These are phyloP conservation scores for Toxostoma redivivum DNA, from an alignment of 2,113 vertebrate genomes.

Conservation along the genomic window DNA sequence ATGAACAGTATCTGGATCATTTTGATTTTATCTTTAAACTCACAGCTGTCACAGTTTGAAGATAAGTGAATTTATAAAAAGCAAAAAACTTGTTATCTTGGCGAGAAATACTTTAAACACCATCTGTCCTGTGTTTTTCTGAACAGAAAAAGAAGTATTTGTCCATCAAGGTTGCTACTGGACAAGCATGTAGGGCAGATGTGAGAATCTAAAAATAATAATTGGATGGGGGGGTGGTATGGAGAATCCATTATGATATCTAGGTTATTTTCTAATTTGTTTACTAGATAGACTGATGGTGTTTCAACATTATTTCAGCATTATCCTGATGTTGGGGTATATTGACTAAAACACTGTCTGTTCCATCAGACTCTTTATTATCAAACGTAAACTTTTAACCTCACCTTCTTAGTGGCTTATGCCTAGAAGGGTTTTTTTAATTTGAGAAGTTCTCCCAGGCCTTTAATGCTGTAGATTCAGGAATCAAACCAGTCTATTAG, in stretches of 20 bases:
- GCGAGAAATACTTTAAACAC: conserved; percentile 33
- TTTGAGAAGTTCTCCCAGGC: background rate
- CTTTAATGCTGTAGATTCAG: background rate
- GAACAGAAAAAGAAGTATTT: background rate
- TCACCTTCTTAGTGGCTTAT: background rate
- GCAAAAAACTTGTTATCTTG: conserved; percentile 15
- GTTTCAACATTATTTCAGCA: background rate
- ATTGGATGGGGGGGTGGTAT: rapidly evolving
- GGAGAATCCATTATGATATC: background rate
- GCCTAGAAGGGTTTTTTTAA: background rate
- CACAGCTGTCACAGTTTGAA: conserved; percentile 50
- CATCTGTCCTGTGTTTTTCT: conserved; percentile 57
- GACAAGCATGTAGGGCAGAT: conserved; percentile 42
- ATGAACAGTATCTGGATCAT: conserved; percentile 46
- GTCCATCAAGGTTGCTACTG: conserved; percentile 18
- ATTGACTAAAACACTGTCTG: background rate
- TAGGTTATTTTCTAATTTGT: conserved; percentile 28
- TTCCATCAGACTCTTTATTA: background rate
- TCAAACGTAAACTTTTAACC: conserved; percentile 16
- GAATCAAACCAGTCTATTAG: background rate
- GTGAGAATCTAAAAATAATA: conserved; percentile 31
- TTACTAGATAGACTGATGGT: background rate
- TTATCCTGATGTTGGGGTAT: background rate
- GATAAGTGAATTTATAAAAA: conserved; percentile 55
- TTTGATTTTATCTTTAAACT: conserved; percentile 46